These are phyloP conservation scores for Dreissena polymorpha DNA, from an alignment of 1,140 invertebrate species.

Conservation along the genomic window DNA sequence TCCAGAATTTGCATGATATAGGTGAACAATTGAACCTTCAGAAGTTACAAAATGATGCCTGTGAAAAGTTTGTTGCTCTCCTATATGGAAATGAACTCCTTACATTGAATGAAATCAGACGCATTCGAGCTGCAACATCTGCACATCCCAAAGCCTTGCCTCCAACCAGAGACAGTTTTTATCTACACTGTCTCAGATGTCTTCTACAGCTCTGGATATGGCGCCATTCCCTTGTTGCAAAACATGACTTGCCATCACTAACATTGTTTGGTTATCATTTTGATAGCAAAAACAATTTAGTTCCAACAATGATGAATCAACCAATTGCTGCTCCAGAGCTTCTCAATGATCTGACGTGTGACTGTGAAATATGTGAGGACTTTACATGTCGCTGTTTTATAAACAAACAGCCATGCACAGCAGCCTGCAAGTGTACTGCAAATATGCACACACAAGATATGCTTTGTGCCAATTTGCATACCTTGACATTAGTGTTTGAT, in stretches of 20 bases:
- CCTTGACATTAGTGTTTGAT: background rate
- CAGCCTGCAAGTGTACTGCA: background rate
- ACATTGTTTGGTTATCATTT: slow-evolving; percentile 17
- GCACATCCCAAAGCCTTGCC: slow-evolving; percentile 3
- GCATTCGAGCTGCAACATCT: slow-evolving; percentile 1
- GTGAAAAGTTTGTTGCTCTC: slow-evolving; percentile 1
- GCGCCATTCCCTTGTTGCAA: background rate
- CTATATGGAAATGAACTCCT: background rate
- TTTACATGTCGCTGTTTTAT: slow-evolving; percentile 3
- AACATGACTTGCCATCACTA: background rate
- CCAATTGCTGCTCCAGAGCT: slow-evolving; percentile 12
- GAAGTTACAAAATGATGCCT: slow-evolving; percentile 5
- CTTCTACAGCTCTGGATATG: slow-evolving; percentile 29
- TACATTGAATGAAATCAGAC: background rate
- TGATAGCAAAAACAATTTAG: no score
- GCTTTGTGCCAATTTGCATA: slow-evolving; percentile 21
- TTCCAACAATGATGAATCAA: slow-evolving; percentile 14
- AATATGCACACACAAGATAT: background rate
- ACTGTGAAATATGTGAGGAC: slow-evolving; percentile 20
- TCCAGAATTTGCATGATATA: background rate
- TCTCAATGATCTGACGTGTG: slow-evolving; percentile 14
- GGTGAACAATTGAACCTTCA: background rate
- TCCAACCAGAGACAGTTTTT: slow-evolving; percentile 4
- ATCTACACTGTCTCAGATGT: slow-evolving; percentile 13
- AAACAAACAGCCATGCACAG: slow-evolving; percentile 36